Evolutionary conservation across 2,797 vertebrate species (phyloP), one percentile per base, ranked within the genome.

Genomic region (Eulemur mongoz): DNA sequence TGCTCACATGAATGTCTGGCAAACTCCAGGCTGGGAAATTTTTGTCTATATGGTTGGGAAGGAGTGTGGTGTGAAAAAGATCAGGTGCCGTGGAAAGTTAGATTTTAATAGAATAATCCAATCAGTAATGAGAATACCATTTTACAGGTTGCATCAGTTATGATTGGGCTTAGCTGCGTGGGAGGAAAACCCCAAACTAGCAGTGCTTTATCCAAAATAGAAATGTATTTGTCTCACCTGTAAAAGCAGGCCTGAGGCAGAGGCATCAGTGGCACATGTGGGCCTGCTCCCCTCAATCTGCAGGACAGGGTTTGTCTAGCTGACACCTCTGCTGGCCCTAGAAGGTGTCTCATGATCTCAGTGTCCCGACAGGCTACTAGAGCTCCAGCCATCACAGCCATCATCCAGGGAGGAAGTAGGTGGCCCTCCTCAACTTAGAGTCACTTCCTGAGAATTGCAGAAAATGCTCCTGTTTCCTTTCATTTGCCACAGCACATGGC

Each of bases 201-300:
- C 57, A 25, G 25, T 23, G 40, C 15, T 54, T 80, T 27, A 38
- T 2, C 43, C 22, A 52, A 63, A 57, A 54, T 0, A 43, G 52
- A n/a, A 76, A 30, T 15, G 18, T 15, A 54, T 35, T 18, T 30
- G 35, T 54, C 14, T 59, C 14, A 1, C 48, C 5, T 63, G 2
- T 23, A 61, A 81, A 92, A 89, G 40, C 48, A 22, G 5, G 10
- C 63, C 73, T 35, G 57, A 91, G 18, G 8, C 10, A 23, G 57
- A 12, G n/a, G 9, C 38, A 5, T 27, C 0, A 1, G 48, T 5
- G n/a, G 2, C 32, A 35, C 4, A 1, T 15, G 0, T 5, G 17
- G 15, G 5, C 50, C 79, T n/a, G 45, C 7, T 61, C 15, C 61
- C 20, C 78, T 69, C 50, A 35, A 30, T 75, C 85, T 45, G 25